Evolutionary conservation across 2,888 invertebrate genomes (phyloP).

Genomic region (Eurois occulta): DNA sequence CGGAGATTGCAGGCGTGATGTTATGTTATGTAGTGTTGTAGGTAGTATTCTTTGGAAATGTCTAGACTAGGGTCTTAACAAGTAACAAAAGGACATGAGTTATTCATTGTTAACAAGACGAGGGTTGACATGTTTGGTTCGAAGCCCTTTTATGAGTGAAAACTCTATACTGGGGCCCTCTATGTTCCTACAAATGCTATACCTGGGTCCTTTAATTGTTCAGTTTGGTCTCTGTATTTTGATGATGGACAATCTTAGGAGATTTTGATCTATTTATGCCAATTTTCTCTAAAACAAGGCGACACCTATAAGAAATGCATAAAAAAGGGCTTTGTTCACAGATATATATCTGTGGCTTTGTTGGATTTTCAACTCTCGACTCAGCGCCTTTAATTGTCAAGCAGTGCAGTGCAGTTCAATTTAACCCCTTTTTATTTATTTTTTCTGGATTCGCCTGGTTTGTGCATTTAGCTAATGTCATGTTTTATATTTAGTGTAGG

Average conservation of each 20-base stretch:
- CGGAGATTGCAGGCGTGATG: no score
- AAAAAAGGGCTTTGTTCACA: neutral
- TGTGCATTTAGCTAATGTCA: no score
- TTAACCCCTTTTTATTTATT: no score
- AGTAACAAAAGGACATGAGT: conserved; percentile 1
- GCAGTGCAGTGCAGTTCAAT: no score
- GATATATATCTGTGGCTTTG: no score
- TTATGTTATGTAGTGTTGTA: neutral
- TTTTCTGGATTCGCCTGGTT: no score
- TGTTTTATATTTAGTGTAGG: no score
- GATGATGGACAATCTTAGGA: neutral
- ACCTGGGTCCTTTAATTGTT: neutral
- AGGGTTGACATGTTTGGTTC: conserved; percentile 35
- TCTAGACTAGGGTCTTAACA: neutral
- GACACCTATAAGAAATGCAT: neutral
- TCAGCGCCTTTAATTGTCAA: no score
- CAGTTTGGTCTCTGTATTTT: neutral
- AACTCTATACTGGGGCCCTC: neutral
- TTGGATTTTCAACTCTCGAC: neutral
- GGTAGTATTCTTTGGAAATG: neutral
- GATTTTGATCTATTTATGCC: neutral
- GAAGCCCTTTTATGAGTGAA: neutral
- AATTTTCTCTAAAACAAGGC: neutral
- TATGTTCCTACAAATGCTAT: neutral
- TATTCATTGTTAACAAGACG: conserved; percentile 20